Evolutionary conservation across 2,888 invertebrate genomes (phyloP).

Genomic region (Rhamnusium bicolor): DNA sequence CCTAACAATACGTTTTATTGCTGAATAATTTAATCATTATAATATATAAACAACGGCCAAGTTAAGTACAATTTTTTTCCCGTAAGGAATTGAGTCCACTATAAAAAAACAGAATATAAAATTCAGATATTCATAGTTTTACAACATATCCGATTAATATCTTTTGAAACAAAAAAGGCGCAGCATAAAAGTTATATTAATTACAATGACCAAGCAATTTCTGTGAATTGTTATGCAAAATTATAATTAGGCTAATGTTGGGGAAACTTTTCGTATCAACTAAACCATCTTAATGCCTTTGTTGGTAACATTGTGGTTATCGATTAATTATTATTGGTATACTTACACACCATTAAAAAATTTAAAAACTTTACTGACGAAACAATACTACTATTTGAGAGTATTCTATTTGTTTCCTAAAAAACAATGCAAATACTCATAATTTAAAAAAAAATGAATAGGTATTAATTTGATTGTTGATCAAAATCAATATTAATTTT

Average conservation of each 20-base stretch:
- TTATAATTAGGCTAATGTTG: slow-evolving; percentile 30
- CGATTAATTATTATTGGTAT: background rate
- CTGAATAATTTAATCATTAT: slow-evolving; percentile 1
- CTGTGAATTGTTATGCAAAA: slow-evolving; percentile 17
- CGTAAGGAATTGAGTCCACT: slow-evolving; percentile 3
- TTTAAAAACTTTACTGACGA: background rate
- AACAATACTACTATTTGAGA: too few relatives aligned
- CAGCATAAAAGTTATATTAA: slow-evolving; percentile 59
- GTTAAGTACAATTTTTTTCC: background rate
- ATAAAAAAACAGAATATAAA: slow-evolving; percentile 15
- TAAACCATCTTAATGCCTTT: slow-evolving; percentile 1
- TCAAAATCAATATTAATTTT: too few relatives aligned
- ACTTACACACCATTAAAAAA: background rate
- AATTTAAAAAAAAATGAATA: too few relatives aligned
- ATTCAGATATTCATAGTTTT: slow-evolving; percentile 20
- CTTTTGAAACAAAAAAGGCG: slow-evolving; percentile 23
- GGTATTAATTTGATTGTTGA: too few relatives aligned
- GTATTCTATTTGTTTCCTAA: too few relatives aligned
- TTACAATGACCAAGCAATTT: slow-evolving; percentile 55
- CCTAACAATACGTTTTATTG: slow-evolving; percentile 1
- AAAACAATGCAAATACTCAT: too few relatives aligned
- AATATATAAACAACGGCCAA: too few relatives aligned
- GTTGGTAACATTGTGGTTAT: background rate
- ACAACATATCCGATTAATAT: background rate
- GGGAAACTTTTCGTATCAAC: slow-evolving; percentile 10